phyloP scores from a whole-genome alignment of 2,113 vertebrate genomes.

The Gracilinanus agilis region DNA sequence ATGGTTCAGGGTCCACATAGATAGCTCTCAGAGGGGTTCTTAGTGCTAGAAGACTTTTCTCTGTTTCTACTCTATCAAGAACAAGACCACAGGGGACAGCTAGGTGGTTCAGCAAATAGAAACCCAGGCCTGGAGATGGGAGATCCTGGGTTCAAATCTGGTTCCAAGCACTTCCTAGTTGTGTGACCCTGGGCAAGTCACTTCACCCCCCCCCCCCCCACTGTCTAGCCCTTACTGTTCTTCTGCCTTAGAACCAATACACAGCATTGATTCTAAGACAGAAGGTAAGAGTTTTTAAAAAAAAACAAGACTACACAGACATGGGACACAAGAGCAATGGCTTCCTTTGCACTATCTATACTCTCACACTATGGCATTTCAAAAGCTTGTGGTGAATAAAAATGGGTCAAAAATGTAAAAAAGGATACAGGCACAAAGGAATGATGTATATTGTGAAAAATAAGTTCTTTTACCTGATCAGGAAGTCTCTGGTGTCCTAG shows the following conservation, averaged over 20 bases:
- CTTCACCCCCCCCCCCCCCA: too few species aligned
- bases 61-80: background rate
- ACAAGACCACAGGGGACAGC: background rate
- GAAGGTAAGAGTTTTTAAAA: too few species aligned
- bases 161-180: too few species aligned
- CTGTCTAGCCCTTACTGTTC: too few species aligned
- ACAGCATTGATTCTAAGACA: too few species aligned
- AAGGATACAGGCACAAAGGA: background rate
- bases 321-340: rapidly evolving
- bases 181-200: too few species aligned
- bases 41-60: background rate
- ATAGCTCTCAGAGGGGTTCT: background rate
- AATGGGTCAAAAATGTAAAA: background rate
- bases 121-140: too few species aligned
- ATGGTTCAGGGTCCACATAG: background rate
- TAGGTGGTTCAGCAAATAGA: too few species aligned
- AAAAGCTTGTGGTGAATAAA: background rate
- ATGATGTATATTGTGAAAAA: background rate
- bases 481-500: constrained; percentile 71
- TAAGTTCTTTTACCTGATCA: constrained; percentile 67
- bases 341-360: background rate
- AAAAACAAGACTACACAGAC: background rate
- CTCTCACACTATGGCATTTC: background rate
- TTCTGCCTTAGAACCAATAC: too few species aligned
- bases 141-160: too few species aligned